Conservation (phyloP, 2,888 invertebrate species). For the Punctoribates punctum region DNA sequence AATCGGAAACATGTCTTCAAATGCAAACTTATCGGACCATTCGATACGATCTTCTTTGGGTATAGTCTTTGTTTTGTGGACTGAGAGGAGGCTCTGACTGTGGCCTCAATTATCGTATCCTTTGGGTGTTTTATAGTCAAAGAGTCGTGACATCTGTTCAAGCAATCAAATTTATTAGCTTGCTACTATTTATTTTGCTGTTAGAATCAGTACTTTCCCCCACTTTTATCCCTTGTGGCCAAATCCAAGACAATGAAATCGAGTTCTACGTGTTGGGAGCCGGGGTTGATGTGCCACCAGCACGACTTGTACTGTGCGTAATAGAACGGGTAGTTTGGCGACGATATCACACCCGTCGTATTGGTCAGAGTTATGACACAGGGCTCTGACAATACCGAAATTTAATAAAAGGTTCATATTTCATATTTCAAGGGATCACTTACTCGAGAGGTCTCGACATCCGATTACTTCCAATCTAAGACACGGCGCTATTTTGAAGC, state of each 20-base stretch:
- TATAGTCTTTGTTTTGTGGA: constrained; percentile 42
- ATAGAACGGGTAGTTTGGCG: constrained; percentile 48
- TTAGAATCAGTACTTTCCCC: constrained; percentile 34
- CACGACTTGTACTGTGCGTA: constrained; percentile 50
- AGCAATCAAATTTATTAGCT: background rate
- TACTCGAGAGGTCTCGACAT: constrained; percentile 48
- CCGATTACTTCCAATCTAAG: constrained; percentile 50
- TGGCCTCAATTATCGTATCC: constrained; percentile 37
- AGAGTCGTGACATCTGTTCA: constrained; percentile 37
- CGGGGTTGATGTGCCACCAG: constrained; percentile 49
- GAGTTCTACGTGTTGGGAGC: constrained; percentile 48
- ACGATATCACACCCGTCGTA: constrained; percentile 35
- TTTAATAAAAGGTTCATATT: background rate
- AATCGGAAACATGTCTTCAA: constrained; percentile 49
- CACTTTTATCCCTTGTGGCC: constrained; percentile 47
- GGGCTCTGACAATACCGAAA: background rate
- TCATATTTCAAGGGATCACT: background rate
- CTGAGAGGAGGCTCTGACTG: background rate
- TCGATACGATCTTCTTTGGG: constrained; percentile 50
- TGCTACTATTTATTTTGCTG: background rate
- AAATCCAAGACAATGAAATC: constrained; percentile 49
- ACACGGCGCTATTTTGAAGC: constrained; percentile 48
- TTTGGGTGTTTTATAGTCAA: constrained; percentile 38
- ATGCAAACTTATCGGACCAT: constrained; percentile 48
- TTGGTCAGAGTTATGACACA: constrained; percentile 30